Percentiles rank a stretch among this genome's conserved stretches.
Conservation (phyloP, 1,140 invertebrate species). For the Diplogasteroides magnus region DNA sequence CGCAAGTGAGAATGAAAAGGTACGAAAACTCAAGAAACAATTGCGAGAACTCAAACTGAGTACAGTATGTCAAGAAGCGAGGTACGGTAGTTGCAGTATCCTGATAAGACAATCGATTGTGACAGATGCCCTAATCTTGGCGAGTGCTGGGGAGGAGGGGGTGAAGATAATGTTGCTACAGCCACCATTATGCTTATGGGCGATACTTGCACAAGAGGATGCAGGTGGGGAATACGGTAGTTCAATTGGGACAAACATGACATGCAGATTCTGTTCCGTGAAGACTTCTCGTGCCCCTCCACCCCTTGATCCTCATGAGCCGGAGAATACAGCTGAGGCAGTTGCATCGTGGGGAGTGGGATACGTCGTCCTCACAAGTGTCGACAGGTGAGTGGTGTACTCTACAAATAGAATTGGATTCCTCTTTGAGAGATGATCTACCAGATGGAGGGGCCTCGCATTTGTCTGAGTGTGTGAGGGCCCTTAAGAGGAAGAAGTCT, state of each 20-base stretch:
- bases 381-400: conserved; percentile 78
- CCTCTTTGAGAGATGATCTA: conserved; percentile 47
- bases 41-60: conserved; percentile 80
- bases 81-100: conserved; percentile 5
- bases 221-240: conserved; percentile 30
- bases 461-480: conserved; percentile 45
- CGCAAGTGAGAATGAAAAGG: conserved; percentile 23
- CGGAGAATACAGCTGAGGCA: conserved; percentile 82
- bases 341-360: conserved; percentile 89
- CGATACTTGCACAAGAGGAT: conserved; percentile 59
- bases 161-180: conserved; percentile 60
- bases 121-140: conserved; percentile 92
- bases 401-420: not conserved
- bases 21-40: conserved; percentile 74
- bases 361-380: conserved; percentile 95
- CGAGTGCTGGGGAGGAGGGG: conserved; percentile 91
- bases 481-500: conserved; percentile 63
- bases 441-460: conserved; percentile 50
- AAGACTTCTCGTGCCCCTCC: conserved; percentile 89
- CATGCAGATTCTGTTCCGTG: conserved; percentile 93
- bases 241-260: not conserved
- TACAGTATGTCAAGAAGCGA: conserved; percentile 96
- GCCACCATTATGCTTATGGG: conserved; percentile 66
- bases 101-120: no score
- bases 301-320: conserved; percentile 81